Base-by-base conservation (phyloP, 2,113 vertebrate species). In the Shinisaurus crocodilurus region DNA sequence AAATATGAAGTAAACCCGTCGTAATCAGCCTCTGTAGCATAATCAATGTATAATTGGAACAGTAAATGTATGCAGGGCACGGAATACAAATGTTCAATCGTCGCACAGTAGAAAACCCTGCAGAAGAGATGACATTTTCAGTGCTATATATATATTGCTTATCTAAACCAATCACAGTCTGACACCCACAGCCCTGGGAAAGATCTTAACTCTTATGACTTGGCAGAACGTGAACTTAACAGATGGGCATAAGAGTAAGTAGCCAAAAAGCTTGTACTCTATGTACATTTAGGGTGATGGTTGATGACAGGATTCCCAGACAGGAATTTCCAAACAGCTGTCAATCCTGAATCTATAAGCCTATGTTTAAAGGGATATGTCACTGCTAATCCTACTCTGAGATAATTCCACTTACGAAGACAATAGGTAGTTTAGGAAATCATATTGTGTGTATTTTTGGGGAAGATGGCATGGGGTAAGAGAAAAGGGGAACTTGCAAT, bases 311-410 rank as follows among this genome's bases (percentile, higher is more conserved):
- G 76, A 89, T 90, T 89, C 89, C 90, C 79, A 92, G 94, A 79
- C 3, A 92, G 48, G 82, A 91, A 90, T 96, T 95, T 94, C 90
- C 89, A 95, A 96, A 89, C 86, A 95, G 76, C 86, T 94, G 94
- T 90, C 94, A 89, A 94, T 95, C 79, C 57, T 93, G 76, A 92
- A 95, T 50, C 69, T 75, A n/a, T 85, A 90, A 89, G 3, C 5
- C 37, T 29, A 0, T 70, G 6, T 93, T 95, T 85, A 89, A 95
- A 92, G 65, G 37, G 60, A 89, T 82, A 54, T 72, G 89, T 37
- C 5, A 72, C 16, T 25, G 32, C 27, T 92, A 81, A 92, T 77
- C 86, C 84, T 79, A 13, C 48, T 90, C 94, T 90, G 23, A 92
- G 72, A 57, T 82, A 90, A 37, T 88, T 87, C 27, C 79, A 67